Percentiles rank a stretch among this genome's conserved stretches.
Evolutionary conservation across 1,140 invertebrate genomes (phyloP).

Genomic region (Philaenus spumarius): DNA sequence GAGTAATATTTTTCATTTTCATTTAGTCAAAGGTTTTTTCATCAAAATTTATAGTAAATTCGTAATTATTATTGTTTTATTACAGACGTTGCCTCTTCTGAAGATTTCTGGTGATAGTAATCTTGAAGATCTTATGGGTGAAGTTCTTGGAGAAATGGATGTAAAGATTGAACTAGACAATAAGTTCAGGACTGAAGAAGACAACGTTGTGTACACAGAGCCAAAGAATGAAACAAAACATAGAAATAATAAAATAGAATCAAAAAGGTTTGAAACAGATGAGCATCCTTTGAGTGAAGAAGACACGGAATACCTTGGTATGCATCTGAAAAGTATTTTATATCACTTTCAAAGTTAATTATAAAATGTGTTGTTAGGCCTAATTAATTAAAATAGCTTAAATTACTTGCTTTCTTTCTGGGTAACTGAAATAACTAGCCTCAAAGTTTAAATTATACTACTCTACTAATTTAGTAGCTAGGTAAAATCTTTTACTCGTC

Average conservation of each 20-base stretch:
- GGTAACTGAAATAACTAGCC: too few relatives aligned
- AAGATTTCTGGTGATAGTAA: constrained; percentile 67
- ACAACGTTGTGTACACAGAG: not conserved
- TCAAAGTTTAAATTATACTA: too few relatives aligned
- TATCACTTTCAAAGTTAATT: too few relatives aligned
- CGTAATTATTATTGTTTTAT: too few relatives aligned
- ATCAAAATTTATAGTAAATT: not conserved
- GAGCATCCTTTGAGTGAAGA: constrained; percentile 15
- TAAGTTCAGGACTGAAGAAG: not conserved
- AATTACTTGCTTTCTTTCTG: too few relatives aligned
- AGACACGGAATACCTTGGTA: constrained; percentile 8
- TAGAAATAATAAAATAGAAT: not conserved
- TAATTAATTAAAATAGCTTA: too few relatives aligned
- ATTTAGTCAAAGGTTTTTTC: not conserved
- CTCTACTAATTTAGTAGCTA: too few relatives aligned
- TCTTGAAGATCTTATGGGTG: constrained; percentile 57
- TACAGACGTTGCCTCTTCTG: constrained; percentile 48
- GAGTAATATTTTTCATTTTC: not conserved
- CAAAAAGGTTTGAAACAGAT: constrained; percentile 1
- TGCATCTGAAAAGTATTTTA: too few relatives aligned
- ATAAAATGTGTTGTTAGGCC: too few relatives aligned
- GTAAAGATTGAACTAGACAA: constrained; percentile 35
- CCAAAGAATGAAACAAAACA: not conserved
- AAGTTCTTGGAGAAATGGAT: constrained; percentile 63
- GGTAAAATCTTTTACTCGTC: too few relatives aligned